These are phyloP conservation scores for Tympanoctomys barrerae DNA, from an alignment of 2,797 vertebrate species.

Conservation along the genomic window DNA sequence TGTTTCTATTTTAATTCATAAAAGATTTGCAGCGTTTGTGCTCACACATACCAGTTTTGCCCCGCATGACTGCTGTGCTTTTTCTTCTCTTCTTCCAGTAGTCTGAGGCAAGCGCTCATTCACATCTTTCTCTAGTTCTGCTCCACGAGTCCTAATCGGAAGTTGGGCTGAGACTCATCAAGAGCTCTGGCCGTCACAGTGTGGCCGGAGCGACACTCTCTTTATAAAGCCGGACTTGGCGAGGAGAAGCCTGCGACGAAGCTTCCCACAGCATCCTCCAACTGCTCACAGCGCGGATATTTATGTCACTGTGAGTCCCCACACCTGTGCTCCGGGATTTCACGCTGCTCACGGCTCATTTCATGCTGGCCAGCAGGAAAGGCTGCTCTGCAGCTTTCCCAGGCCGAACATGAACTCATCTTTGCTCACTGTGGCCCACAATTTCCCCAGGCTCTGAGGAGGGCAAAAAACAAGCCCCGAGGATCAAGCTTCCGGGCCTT, in stretches of 20 bases:
- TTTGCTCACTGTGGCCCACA: neutral
- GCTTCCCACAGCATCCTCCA: slow-evolving; percentile 78
- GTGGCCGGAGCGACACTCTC: slow-evolving; percentile 15
- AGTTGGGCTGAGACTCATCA: neutral
- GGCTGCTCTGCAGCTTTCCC: slow-evolving; percentile 49
- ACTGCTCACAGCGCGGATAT: slow-evolving; percentile 76
- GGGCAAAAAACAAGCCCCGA: neutral
- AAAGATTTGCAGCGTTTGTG: slow-evolving; percentile 14
- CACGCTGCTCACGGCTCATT: slow-evolving; percentile 77
- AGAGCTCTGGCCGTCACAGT: neutral
- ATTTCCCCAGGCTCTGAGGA: neutral
- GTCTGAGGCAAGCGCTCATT: neutral
- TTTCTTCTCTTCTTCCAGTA: neutral
- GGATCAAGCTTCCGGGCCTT: neutral
- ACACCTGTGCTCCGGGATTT: slow-evolving; percentile 80
- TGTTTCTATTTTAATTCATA: neutral
- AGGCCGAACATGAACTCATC: slow-evolving; percentile 62
- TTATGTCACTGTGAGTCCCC: slow-evolving; percentile 71
- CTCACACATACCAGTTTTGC: neutral
- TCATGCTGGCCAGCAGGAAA: slow-evolving; percentile 70
- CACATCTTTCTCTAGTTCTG: neutral
- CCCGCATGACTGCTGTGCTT: neutral
- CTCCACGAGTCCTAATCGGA: neutral
- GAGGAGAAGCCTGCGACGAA: slow-evolving; percentile 32
- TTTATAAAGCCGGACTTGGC: slow-evolving; percentile 71